Evolutionary conservation across 2,888 invertebrate genomes (phyloP), one percentile per base, ranked within the genome.

Genomic region (Phoronis australis): DNA sequence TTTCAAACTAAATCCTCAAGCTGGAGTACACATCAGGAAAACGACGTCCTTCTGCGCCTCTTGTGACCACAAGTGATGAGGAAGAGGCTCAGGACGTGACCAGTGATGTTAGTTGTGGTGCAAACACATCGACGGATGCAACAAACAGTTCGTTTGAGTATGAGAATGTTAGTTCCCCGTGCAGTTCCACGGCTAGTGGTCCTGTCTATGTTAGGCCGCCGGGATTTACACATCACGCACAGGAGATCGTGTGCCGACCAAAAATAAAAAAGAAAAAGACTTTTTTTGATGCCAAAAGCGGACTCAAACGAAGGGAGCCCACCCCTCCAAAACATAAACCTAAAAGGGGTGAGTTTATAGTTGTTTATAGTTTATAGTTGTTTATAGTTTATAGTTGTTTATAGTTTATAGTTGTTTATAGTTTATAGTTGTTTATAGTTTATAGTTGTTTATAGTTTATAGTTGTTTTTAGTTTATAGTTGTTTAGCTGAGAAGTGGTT

Each of bases 161-260:
- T 59, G 70, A 69, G 38, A 67, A 65, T 49, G 65, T 68, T 9
- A 63, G 64, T 22, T 71, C 71, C 1, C 71, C 71, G 0, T 54
- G 60, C 1, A 71, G 71, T 44, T 71, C 71, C 48, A 73, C 73
- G 2, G 69, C 72, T 3, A 73, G 73, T 55, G 74, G 71, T 5
- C 73, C 73, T 1, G 63, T 66, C 9, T 73, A 73, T 57, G 64
- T 71, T 4, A 56, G 74, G 37, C 71, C 68, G 12, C 71, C 71
- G 5, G 74, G 74, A 15, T 73, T 73, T 47, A 61, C 58, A 24
- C 68, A 70, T 25, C 73, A 73, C 52, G 73, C 71, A n/a, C 73
- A 73, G 44, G 68, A 70, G 48, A 63, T 73, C 41, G 47, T 45
- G 42, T 55, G 54, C 39, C 50, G 49, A 41, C 57, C 51, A 38